Conservation (phyloP, 2,113 vertebrate species). For the Vicugna pacos region DNA sequence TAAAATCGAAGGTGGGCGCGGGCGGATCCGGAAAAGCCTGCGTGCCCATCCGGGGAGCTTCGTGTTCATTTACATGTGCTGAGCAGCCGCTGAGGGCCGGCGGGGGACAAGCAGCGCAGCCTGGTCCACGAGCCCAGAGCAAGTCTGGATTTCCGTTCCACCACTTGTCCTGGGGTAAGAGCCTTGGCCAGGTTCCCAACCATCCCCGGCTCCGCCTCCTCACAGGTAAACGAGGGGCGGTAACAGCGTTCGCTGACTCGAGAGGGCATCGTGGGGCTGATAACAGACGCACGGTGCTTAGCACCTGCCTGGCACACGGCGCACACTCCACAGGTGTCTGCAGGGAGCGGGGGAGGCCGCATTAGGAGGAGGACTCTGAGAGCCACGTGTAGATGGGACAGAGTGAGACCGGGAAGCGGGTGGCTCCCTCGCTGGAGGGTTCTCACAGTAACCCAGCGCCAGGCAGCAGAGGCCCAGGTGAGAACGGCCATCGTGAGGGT, state of each 20-base stretch:
- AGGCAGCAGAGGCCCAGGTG: neutral
- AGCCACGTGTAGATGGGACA: accelerated
- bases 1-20: neutral
- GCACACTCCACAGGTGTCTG: neutral
- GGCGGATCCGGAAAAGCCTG: neutral
- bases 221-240: neutral
- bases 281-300: neutral
- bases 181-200: neutral
- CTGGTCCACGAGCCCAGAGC: neutral
- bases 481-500: neutral
- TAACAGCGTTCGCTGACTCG: neutral
- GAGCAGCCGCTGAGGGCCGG: neutral
- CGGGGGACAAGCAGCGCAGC: accelerated
- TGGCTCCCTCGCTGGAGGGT: neutral
- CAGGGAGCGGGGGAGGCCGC: neutral
- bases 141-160: neutral
- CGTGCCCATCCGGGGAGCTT: neutral
- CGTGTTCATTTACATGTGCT: accelerated
- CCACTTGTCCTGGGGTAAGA: neutral
- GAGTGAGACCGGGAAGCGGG: neutral
- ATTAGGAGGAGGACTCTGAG: neutral
- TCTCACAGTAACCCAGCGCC: neutral
- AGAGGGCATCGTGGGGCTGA: neutral
- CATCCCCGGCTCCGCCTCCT: neutral
- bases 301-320: neutral